Percentiles rank a stretch among this genome's conserved stretches.
phyloP scores from a whole-genome alignment of 2,888 invertebrate genomes.

The Heterodera filipjevi region DNA sequence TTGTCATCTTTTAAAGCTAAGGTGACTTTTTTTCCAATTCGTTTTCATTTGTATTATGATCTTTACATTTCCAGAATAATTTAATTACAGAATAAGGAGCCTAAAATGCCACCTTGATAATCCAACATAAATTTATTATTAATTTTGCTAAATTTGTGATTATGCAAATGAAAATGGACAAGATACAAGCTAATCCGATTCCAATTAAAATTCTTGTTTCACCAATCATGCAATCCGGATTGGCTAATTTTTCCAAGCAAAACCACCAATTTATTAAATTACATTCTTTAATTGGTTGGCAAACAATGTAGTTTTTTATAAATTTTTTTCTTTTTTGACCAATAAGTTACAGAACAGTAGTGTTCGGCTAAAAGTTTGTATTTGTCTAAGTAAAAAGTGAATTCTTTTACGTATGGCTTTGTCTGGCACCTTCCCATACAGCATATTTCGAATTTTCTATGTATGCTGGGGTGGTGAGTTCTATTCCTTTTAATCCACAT shows the following conservation, averaged over 20 bases:
- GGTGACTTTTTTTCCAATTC: neutral
- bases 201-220: constrained; percentile 10
- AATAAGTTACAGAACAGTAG: neutral
- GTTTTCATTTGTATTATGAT: neutral
- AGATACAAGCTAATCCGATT: neutral
- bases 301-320: too few relatives aligned
- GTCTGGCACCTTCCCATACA: neutral
- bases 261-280: neutral
- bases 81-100: neutral
- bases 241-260: neutral
- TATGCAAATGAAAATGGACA: neutral
- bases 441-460: constrained; percentile 2
- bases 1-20: constrained; percentile 8
- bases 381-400: neutral
- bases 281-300: constrained; percentile 1
- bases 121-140: neutral
- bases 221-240: neutral
- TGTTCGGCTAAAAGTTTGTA: neutral
- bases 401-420: neutral
- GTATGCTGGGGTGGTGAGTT: neutral
- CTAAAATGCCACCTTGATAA: neutral
- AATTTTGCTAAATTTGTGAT: neutral
- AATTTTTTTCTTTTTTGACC: too few relatives aligned
- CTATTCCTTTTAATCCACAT: neutral
- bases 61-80: neutral